Percentiles rank a stretch among this genome's conserved stretches.
Conservation (phyloP, 2,888 invertebrate species). For the Temnothorax ravouxi region DNA sequence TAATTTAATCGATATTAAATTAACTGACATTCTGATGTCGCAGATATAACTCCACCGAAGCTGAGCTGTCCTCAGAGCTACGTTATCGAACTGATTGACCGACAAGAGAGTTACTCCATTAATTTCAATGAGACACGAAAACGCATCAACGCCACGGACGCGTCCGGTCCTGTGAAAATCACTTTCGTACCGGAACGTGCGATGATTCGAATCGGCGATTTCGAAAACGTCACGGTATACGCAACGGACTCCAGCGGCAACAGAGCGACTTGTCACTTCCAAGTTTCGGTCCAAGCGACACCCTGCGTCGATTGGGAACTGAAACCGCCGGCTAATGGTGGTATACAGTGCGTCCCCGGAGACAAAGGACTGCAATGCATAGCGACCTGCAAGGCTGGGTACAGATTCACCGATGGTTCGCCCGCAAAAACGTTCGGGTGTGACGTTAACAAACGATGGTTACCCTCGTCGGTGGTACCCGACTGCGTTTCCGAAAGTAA, state of each 20-base stretch:
- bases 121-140: conserved; percentile 96
- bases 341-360: conserved; percentile 94
- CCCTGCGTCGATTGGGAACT: conserved; percentile 98
- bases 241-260: conserved; percentile 96
- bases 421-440: conserved; percentile 95
- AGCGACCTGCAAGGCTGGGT: conserved; percentile 95
- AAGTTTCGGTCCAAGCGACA: conserved; percentile 96
- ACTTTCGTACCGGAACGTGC: conserved; percentile 93
- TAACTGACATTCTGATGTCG: conserved; percentile 26
- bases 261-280: conserved; percentile 96
- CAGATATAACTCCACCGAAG: conserved; percentile 95
- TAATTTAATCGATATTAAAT: background rate
- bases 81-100: conserved; percentile 96
- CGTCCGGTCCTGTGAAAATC: conserved; percentile 95
- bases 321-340: conserved; percentile 95
- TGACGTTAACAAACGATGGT: conserved; percentile 93
- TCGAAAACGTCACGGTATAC: conserved; percentile 96
- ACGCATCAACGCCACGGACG: conserved; percentile 94
- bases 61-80: conserved; percentile 97
- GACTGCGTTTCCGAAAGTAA: conserved; percentile 97
- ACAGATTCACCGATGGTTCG: conserved; percentile 96
- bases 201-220: conserved; percentile 94
- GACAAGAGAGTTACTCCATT: conserved; percentile 95
- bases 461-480: conserved; percentile 95
- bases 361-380: conserved; percentile 95